These are phyloP conservation scores for Acrossocheilus wenchowensis DNA, from an alignment of 2,797 vertebrate species.

Conservation along the genomic window DNA sequence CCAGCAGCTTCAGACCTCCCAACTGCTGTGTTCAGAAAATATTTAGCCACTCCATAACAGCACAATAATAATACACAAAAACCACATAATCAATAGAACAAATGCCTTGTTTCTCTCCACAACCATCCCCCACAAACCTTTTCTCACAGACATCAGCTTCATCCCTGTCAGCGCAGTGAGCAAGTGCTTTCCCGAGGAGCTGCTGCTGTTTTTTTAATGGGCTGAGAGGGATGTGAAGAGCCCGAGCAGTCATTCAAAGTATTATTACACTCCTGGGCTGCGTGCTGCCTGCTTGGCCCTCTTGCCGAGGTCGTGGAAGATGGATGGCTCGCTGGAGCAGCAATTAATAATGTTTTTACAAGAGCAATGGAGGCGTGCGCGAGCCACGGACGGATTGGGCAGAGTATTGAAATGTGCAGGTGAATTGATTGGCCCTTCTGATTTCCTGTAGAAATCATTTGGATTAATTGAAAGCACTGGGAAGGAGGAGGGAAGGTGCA, in stretches of 20 bases:
- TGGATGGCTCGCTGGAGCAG: constrained; percentile 66
- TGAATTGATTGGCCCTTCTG: constrained; percentile 68
- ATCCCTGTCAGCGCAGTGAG: constrained; percentile 52
- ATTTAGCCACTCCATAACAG: constrained; percentile 18
- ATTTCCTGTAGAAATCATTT: constrained; percentile 69
- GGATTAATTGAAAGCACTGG: constrained; percentile 68
- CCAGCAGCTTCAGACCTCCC: background rate
- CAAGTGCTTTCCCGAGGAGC: constrained; percentile 52
- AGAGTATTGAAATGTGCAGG: constrained; percentile 66
- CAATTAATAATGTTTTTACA: constrained; percentile 75
- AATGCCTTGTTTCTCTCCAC: constrained; percentile 33
- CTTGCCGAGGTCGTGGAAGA: constrained; percentile 58
- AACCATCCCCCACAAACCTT: constrained; percentile 40
- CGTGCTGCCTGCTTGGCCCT: constrained; percentile 34
- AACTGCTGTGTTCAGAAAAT: constrained; percentile 21
- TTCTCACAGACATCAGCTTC: constrained; percentile 41
- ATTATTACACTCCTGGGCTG: constrained; percentile 63
- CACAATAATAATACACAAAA: constrained; percentile 17
- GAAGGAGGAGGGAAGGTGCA: constrained; percentile 45
- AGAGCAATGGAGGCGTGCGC: constrained; percentile 62
- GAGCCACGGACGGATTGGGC: constrained; percentile 55
- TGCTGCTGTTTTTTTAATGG: constrained; percentile 61
- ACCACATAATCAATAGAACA: constrained; percentile 50
- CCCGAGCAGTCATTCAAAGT: constrained; percentile 54
- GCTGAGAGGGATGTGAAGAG: constrained; percentile 56